Conservation (phyloP, 2,113 vertebrate genomes). For the Myotis brandtii region DNA sequence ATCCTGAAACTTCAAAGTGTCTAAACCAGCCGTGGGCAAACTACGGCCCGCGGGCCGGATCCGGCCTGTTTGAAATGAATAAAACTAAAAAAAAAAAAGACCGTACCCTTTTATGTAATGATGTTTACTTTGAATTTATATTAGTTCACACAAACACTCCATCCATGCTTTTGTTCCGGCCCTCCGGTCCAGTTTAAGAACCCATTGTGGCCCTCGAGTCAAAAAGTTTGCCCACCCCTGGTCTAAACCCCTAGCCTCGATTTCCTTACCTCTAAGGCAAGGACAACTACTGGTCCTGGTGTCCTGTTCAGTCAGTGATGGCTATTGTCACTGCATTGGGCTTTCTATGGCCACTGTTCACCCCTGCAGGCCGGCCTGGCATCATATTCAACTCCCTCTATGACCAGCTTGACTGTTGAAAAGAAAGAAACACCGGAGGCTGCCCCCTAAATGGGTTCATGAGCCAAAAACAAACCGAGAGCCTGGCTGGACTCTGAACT, state of each 20-base stretch:
- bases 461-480: slow-evolving; percentile 49
- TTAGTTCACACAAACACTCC: too few relatives aligned
- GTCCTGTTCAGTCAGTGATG: neutral
- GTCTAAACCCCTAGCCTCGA: neutral
- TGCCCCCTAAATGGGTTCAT: neutral
- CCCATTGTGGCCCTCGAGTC: too few relatives aligned
- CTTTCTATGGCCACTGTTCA: neutral
- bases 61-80: too few relatives aligned
- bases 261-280: neutral
- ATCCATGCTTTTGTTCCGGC: too few relatives aligned
- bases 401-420: slow-evolving; percentile 28
- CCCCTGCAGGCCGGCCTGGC: neutral
- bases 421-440: slow-evolving; percentile 1
- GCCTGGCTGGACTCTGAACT: slow-evolving; percentile 50
- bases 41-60: too few relatives aligned
- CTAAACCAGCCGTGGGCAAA: too few relatives aligned
- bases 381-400: neutral
- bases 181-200: too few relatives aligned
- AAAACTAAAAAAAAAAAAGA: too few relatives aligned
- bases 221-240: too few relatives aligned
- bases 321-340: neutral
- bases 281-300: neutral
- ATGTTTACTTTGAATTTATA: too few relatives aligned
- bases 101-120: too few relatives aligned
- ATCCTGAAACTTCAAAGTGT: neutral